Base-by-base conservation (phyloP, 2,113 vertebrate species). In the Festucalex cinctus region DNA sequence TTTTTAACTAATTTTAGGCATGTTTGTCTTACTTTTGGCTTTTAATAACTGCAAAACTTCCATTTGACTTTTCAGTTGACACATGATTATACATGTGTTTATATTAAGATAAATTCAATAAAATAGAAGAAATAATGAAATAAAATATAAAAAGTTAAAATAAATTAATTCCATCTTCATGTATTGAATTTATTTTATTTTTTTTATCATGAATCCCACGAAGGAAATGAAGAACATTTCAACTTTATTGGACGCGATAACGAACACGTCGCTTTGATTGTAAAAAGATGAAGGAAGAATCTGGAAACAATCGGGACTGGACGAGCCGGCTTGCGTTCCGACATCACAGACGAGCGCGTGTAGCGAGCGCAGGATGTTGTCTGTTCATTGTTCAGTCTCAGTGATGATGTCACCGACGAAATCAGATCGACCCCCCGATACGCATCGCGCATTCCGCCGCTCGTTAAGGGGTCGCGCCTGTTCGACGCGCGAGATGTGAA, bases 191-290 rank as follows among this genome's bases (percentile, higher is more conserved):
- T 60, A 39, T 39, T n/a, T n/a, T n/a, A n/a, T 32, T 32, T 32
- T 32, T 32, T 32, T 32, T 32, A 2, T 0, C 12, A 39, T 39
- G 14, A n/a, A 60, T 22, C 3, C 7, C 53, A 17, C 14, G 12
- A 8, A 19, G 57, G 35, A 60, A 36, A 37, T n/a, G 20, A 41
- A 41, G n/a, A 13, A 17, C 54, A 57, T 57, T 32, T 14, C 5
- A 39, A n/a, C 10, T 39, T 61, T 24, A 24, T 61, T 13, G n/a
- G 59, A 37, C 36, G 19, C 24, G 59, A 61, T 61, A 16, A 41
- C 41, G 59, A 61, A 16, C 59, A 61, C 24, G 36, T 61, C n/a
- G 59, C 37, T 39, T 41, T 22, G 20, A 61, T 61, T n/a, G 20
- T 61, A 41, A 12, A 14, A 61, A 14, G 20, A 16, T 5, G 6